Evolutionary conservation across 2,113 vertebrate genomes (phyloP).

Genomic region (Morone chrysops): DNA sequence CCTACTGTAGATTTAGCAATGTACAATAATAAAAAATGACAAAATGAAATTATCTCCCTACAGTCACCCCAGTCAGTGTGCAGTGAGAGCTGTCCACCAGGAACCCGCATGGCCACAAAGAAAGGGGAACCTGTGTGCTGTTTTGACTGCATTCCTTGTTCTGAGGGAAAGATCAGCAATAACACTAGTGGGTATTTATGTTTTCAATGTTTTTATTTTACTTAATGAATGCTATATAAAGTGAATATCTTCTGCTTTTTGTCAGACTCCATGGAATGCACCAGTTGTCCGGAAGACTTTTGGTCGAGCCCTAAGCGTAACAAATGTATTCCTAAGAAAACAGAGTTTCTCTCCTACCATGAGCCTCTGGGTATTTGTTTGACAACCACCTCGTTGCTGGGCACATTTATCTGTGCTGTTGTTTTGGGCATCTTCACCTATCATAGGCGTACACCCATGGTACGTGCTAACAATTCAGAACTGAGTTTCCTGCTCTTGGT

Average conservation of each 20-base stretch:
- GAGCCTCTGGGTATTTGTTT: constrained; percentile 74
- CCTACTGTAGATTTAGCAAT: not conserved
- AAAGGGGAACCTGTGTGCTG: constrained; percentile 83
- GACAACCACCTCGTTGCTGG: constrained; percentile 61
- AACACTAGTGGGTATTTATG: constrained; percentile 62
- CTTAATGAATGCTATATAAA: too few species aligned
- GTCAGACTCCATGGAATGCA: constrained; percentile 75
- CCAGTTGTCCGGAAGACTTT: constrained; percentile 70
- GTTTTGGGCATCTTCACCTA: constrained; percentile 69
- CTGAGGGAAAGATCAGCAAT: constrained; percentile 79
- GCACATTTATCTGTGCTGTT: constrained; percentile 57
- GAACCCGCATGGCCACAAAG: constrained; percentile 79
- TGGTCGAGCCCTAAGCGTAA: constrained; percentile 69
- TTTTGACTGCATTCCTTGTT: constrained; percentile 83
- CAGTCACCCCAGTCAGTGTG: constrained; percentile 69
- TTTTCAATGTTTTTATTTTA: too few species aligned
- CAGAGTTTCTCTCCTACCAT: constrained; percentile 65
- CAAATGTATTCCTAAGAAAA: constrained; percentile 71
- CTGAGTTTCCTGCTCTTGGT: constrained; percentile 79
- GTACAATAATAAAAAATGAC: not conserved
- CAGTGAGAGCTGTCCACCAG: constrained; percentile 81
- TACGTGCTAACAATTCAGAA: constrained; percentile 83
- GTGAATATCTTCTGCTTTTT: not conserved
- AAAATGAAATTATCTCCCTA: constrained; percentile 25
- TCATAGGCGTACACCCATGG: constrained; percentile 76